Evolutionary conservation across 2,888 invertebrate genomes (phyloP), one percentile per base, ranked within the genome.

Genomic region (Mythimna vitellina): DNA sequence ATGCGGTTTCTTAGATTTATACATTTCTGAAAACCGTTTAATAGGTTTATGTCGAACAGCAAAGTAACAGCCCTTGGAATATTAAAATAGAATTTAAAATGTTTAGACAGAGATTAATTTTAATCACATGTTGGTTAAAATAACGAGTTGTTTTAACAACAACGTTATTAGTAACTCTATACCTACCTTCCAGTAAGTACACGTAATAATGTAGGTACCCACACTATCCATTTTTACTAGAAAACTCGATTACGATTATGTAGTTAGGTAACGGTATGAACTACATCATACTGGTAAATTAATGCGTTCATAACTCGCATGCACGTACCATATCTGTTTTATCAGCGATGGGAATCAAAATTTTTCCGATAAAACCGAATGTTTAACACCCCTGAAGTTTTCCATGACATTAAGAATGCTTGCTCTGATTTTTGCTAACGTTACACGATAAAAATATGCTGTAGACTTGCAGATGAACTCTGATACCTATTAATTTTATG

Each of bases 191-290:
- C n/a, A n/a, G 51, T 56, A 0, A 12, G 64, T 63, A 29, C 57
- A 81, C 57, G 79, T 77, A 63, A 77, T 65, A 14, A 62, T 38
- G 42, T 64, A 70, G 38, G 35, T 64, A 70, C 49, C 60, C 64
- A 66, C 68, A 84, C 77, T 84, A 81, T 73, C 73, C 78, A 80
- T 79, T 83, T 46, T 81, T 70, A 80, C 81, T 86, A 79, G 80
- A 81, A 82, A 83, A 81, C 81, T 80, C 65, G 81, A 76, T 79
- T 82, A 72, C 76, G 76, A 84, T 71, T 80, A 75, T 69, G 46
- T 20, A 2, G 46, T 83, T 85, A 79, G 73, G 83, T 83, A 87
- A 85, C 69, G 57, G 77, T 63, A 62, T 65, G 73, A 69, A 70
- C 74, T 73, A 57, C 62, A 56, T 14, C 56, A 67, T 56, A 68